Percentiles rank a stretch among this genome's conserved stretches.
These are phyloP conservation scores for Atta texana DNA, from an alignment of 1,140 invertebrate genomes.

Conservation along the genomic window DNA sequence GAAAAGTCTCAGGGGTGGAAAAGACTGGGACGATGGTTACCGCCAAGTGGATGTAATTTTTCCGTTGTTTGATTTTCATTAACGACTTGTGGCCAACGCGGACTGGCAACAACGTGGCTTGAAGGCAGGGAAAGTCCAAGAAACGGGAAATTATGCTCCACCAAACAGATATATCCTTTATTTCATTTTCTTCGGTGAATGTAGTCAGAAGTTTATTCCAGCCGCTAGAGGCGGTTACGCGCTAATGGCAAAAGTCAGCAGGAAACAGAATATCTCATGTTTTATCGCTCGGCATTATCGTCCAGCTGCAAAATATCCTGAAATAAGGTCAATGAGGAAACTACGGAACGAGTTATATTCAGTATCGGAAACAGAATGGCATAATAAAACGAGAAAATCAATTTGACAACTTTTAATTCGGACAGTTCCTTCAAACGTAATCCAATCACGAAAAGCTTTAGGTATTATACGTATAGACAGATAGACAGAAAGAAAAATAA, in stretches of 20 bases:
- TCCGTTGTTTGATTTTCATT: conserved; percentile 87
- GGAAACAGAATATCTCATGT: conserved; percentile 68
- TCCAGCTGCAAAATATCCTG: conserved; percentile 35
- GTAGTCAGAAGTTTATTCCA: conserved; percentile 60
- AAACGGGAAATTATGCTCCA: conserved; percentile 78
- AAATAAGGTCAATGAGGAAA: conserved; percentile 30
- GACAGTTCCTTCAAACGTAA: conserved; percentile 1
- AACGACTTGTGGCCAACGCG: conserved; percentile 83
- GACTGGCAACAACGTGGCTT: conserved; percentile 67
- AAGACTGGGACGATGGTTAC: conserved; percentile 74
- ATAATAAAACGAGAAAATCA: conserved; percentile 45
- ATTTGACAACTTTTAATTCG: not conserved
- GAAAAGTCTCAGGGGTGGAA: conserved; percentile 77
- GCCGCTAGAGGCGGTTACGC: conserved; percentile 17
- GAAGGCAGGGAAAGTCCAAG: conserved; percentile 67
- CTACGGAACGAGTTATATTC: conserved; percentile 27
- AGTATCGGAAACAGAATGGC: conserved; percentile 15
- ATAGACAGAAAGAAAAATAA: conserved; percentile 13
- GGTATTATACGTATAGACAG: not conserved
- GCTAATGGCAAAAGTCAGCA: conserved; percentile 69
- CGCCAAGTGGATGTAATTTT: conserved; percentile 82
- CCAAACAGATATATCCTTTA: conserved; percentile 79
- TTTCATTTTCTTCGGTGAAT: conserved; percentile 73
- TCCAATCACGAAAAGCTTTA: not conserved
- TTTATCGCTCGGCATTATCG: conserved; percentile 63